Evolutionary conservation across 2,888 invertebrate genomes (phyloP).

Genomic region (Mythimna albipuncta): DNA sequence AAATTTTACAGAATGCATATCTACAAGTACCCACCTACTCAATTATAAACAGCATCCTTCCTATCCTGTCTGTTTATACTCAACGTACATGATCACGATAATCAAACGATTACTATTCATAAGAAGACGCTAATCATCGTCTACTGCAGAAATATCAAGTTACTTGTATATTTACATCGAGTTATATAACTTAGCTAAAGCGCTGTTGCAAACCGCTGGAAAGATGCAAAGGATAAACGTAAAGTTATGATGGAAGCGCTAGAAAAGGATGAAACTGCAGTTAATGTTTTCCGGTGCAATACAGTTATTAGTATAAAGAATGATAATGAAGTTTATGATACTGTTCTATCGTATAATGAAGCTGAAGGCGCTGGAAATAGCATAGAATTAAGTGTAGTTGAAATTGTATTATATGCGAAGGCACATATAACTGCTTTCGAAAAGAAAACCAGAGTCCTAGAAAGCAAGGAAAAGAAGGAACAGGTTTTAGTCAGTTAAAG

Average conservation of each 20-base stretch:
- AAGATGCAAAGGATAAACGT: constrained; percentile 37
- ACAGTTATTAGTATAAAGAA: constrained; percentile 15
- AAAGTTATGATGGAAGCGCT: constrained; percentile 39
- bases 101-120: constrained; percentile 40
- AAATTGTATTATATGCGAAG: neutral
- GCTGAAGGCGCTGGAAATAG: neutral
- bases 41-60: constrained; percentile 20
- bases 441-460: too few relatives aligned
- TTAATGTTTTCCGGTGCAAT: constrained; percentile 44
- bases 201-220: constrained; percentile 35
- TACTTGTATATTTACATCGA: constrained; percentile 28
- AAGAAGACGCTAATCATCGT: constrained; percentile 43
- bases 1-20: too few relatives aligned
- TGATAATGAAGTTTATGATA: constrained; percentile 29
- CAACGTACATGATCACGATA: constrained; percentile 27
- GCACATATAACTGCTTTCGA: neutral
- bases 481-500: too few relatives aligned
- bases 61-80: constrained; percentile 5
- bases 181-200: constrained; percentile 35
- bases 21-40: neutral
- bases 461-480: too few relatives aligned
- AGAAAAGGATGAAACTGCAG: constrained; percentile 7
- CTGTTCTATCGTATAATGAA: neutral
- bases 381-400: neutral
- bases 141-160: constrained; percentile 37